Evolutionary conservation across 2,888 invertebrate species (phyloP).

Genomic region (Scelioninae gen. 2): DNA sequence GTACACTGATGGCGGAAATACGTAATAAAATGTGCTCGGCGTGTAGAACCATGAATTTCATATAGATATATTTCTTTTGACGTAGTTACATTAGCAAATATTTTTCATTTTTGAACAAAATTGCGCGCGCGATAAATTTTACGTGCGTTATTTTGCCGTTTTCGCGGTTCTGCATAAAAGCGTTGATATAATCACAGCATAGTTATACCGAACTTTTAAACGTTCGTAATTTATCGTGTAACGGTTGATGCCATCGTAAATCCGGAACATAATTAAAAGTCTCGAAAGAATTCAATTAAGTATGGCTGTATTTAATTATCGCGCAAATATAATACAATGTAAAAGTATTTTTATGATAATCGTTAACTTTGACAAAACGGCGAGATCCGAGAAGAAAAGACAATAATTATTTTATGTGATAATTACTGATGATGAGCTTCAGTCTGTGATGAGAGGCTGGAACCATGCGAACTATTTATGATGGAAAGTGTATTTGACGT

Average conservation of each 20-base stretch:
- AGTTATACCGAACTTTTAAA: slow-evolving; percentile 26
- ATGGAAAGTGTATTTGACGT: too few species aligned
- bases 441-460: too few species aligned
- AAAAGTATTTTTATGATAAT: neutral
- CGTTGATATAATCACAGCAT: slow-evolving; percentile 18
- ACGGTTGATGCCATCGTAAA: slow-evolving; percentile 44
- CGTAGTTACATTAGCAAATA: neutral
- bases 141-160: slow-evolving; percentile 16
- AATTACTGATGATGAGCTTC: too few species aligned
- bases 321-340: neutral
- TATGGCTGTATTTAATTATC: slow-evolving; percentile 10
- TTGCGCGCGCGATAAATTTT: slow-evolving; percentile 27
- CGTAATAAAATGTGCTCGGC: slow-evolving; percentile 23
- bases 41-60: slow-evolving; percentile 13
- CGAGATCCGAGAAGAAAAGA: too few species aligned
- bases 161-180: slow-evolving; percentile 13
- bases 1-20: slow-evolving; percentile 39
- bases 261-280: slow-evolving; percentile 39
- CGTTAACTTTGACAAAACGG: slow-evolving; percentile 1
- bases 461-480: too few species aligned
- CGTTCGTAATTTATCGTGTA: slow-evolving; percentile 44
- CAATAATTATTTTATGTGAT: too few species aligned
- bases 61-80: slow-evolving; percentile 12
- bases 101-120: slow-evolving; percentile 15
- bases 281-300: slow-evolving; percentile 28